Base-by-base conservation (phyloP, 2,797 vertebrate genomes). In the Caiman crocodilus region DNA sequence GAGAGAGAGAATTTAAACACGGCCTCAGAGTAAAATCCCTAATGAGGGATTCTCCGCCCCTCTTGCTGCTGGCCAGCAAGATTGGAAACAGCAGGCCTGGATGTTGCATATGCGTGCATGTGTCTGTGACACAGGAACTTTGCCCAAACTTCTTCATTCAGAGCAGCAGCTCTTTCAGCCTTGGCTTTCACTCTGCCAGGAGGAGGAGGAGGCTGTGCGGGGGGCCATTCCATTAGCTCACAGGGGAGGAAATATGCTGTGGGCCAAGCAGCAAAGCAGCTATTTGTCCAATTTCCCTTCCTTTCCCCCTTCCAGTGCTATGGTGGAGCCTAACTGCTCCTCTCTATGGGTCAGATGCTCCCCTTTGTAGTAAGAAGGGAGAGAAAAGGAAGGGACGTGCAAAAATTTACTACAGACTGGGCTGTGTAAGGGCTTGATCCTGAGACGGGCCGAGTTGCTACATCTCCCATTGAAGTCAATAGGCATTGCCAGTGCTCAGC, bases 331-430 rank as follows among this genome's bases (percentile, higher is more conserved):
- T 85, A 79, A 59, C 63, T 76, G 82, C 79, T 95, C 56, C 92
- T 95, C 90, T 90, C 81, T 91, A 92, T 78, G 83, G 84, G 86
- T 86, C 90, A 95, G 94, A 95, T 96, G 91, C 90, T 95, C 84
- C 78, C 81, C 67, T 17, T 56, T 59, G 90, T 78, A 95, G 67
- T 86, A 85, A 85, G 94, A 87, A 0, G 2, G 92, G 17, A n/a
- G 89, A 90, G 84, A 94, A 95, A 84, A 50, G 71, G 56, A 87
- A 95, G 94, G 88, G 82, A 90, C 11, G 64, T 92, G 85, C 75
- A 92, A 92, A 97, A 95, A 95, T 92, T 87, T 94, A 93, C 90
- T 82, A 56, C 50, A 2, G 15, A 92, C 80, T 85, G 42, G 59
- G 35, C 67, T 80, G n/a, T 85, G 67, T 85, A 84, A 92, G 79